Evolutionary conservation across 2,113 vertebrate species (phyloP).

Genomic region (Acinonyx jubatus): DNA sequence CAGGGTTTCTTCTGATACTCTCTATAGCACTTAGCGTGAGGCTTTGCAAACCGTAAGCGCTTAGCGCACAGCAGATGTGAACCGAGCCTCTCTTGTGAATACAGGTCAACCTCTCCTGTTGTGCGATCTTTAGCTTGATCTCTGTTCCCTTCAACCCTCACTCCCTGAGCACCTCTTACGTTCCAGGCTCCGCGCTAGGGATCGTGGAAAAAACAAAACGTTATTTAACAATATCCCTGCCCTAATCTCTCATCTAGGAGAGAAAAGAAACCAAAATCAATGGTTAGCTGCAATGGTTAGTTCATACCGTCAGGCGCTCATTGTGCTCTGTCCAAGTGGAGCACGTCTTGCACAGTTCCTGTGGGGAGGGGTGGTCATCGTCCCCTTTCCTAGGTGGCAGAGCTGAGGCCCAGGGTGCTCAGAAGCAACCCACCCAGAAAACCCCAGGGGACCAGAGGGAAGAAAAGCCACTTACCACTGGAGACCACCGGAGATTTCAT

Average conservation of each 20-base stretch:
- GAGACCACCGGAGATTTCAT: background rate
- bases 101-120: rapidly evolving
- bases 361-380: no score
- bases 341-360: background rate
- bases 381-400: background rate
- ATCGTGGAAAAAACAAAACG: background rate
- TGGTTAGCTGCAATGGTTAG: no score
- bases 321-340: background rate
- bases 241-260: background rate
- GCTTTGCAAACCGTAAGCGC: background rate
- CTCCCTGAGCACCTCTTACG: background rate
- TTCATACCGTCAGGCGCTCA: no score
- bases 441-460: background rate
- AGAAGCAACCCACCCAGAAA: background rate
- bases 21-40: background rate
- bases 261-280: background rate
- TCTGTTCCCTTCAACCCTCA: background rate
- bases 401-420: background rate
- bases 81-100: background rate
- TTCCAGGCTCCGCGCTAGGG: background rate
- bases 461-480: background rate
- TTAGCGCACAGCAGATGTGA: background rate
- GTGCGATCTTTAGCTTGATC: background rate
- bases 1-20: background rate
- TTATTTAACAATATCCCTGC: background rate